Percentiles rank a stretch among this genome's conserved stretches.
Evolutionary conservation across 1,140 invertebrate species (phyloP).

Genomic region (Cardiocondyla obscurior): DNA sequence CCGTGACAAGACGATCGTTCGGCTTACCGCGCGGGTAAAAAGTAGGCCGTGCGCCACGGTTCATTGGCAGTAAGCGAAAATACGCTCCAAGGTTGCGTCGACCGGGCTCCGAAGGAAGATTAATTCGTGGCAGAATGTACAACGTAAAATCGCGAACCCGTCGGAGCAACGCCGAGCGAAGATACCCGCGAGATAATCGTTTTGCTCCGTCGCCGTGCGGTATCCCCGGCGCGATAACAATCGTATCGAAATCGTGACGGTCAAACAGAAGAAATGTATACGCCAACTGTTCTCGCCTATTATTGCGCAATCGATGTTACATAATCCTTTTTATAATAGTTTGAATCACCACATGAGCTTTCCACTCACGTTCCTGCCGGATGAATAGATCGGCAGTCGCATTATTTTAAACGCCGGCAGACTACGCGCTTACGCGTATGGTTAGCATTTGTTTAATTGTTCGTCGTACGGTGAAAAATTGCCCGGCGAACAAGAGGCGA

Average conservation of each 20-base stretch:
- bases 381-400: background rate
- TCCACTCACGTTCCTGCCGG: constrained; percentile 17
- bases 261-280: constrained; percentile 13
- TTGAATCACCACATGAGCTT: constrained; percentile 40
- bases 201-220: background rate
- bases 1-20: constrained; percentile 10
- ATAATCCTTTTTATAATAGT: constrained; percentile 44
- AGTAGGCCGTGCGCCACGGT: constrained; percentile 53
- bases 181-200: background rate
- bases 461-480: constrained; percentile 1
- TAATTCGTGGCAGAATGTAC: background rate
- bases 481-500: background rate
- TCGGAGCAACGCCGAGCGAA: background rate
- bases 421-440: background rate
- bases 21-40: constrained; percentile 38
- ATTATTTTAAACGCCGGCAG: background rate
- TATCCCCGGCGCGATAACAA: background rate
- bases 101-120: background rate
- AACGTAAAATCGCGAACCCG: background rate
- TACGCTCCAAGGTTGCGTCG: constrained; percentile 33
- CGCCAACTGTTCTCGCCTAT: background rate
- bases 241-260: constrained; percentile 1
- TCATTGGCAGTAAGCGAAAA: constrained; percentile 46
- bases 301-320: constrained; percentile 29
- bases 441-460: constrained; percentile 9